Evolutionary conservation across 2,888 invertebrate species (phyloP), one percentile per base, ranked within the genome.

Genomic region (Scrobipalpa costella): DNA sequence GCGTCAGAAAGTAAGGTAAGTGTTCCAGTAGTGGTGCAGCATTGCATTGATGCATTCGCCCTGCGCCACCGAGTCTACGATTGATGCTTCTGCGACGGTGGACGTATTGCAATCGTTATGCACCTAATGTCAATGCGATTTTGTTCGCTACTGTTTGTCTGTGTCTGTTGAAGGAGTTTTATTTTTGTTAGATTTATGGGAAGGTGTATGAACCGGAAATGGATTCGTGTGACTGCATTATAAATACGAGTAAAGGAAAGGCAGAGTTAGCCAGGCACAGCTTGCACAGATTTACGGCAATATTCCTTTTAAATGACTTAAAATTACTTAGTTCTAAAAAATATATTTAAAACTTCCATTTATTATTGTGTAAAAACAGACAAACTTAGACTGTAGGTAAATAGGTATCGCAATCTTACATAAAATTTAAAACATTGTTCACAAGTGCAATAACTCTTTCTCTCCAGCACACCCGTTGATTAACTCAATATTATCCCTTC

Each of bases 91-190:
- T 73, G 76, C 80, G 81, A 83, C 80, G 73, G 79, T 71, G 76
- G 80, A 90, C 85, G 86, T 86, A 90, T 90, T 84, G 87, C 86
- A 79, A 79, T 89, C 90, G 89, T 90, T 90, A 88, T 85, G 83
- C 79, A 81, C 79, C 86, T 86, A 88, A 89, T 87, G 89, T 86
- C 87, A 86, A 81, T 85, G 81, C 81, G 80, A 84, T 86, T 77
- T 78, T 77, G 76, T 77, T 78, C 75, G 78, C 80, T 78, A 75
- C 82, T 79, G 84, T 85, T 81, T 77, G 80, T 84, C 82, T 80
- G 73, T 83, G 81, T 82, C 83, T 76, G 75, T 76, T 73, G 73
- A 76, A 82, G 79, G 76, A 81, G 79, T 82, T 86, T 88, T 88
- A 33, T 65, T 65, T 65, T 27, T 59, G 58, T 63, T 63, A 63